Base-by-base conservation (phyloP, 2,888 invertebrate genomes). In the Drosophila engyochracea region DNA sequence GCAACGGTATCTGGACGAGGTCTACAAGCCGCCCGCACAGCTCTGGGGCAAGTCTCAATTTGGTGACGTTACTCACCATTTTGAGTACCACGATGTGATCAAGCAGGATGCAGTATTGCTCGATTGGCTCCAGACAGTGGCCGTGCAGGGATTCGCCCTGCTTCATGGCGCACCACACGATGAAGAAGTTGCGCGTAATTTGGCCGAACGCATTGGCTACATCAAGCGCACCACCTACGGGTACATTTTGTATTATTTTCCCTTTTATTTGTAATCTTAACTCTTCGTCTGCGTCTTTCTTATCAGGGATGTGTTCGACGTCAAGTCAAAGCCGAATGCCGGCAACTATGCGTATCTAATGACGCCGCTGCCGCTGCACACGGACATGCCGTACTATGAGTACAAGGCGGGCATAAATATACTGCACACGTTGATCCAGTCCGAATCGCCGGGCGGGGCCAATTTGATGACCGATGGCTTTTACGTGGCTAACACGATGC, bases 341-440 rank as follows among this genome's bases (percentile, higher is more conserved):
- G 95, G 95, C 54, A 97, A 97, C 89, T 95, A 96, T 72, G 97
- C 97, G 0, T 97, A 97, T 85, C 93, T 96, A 47, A 95, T 95
- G 39, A 94, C 94, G 35, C 94, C 95, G 54, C 93, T 97, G 37
- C 96, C 96, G 73, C 94, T 96, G 82, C 97, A 97, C 86, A 95
- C 96, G 0, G 97, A 97, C 91, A 94, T 97, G 77, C 96, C 96
- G 0, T 97, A 96, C 87, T 96, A 96, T 83, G 95, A 96, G 74
- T 96, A 96, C 88, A 95, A 83, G 72, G 96, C 97, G 0, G 96
- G 96, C 71, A 95, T 95, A 0, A 96, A 96, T 91, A 92, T 96
- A 83, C 93, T 97, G 4, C 97, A 97, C 88, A 96, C 96, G 89
- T 92, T 96, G 3, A 94, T 94, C 5, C 96, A 96, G 91, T 95